These are phyloP conservation scores for Clinocottus analis DNA, from an alignment of 2,113 vertebrate genomes.

Conservation along the genomic window DNA sequence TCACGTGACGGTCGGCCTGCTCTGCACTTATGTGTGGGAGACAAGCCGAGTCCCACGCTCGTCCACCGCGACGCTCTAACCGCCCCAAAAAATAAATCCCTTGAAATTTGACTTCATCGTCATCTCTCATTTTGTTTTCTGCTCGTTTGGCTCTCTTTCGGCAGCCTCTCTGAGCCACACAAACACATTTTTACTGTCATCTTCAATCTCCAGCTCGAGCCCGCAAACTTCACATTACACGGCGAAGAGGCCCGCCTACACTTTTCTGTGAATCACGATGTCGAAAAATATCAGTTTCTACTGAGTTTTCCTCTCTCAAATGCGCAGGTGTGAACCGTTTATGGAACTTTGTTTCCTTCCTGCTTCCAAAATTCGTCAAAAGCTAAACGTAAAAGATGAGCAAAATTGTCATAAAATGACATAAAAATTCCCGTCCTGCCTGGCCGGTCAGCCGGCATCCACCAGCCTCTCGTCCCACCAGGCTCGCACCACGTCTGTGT, in stretches of 20 bases:
- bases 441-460: slow-evolving; percentile 48
- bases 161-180: background rate
- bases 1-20: slow-evolving; percentile 18
- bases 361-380: background rate
- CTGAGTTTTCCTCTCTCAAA: background rate
- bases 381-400: background rate
- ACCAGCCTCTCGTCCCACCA: slow-evolving; percentile 14
- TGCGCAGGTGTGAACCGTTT: background rate
- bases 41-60: background rate
- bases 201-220: background rate
- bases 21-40: background rate
- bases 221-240: background rate
- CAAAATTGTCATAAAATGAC: background rate
- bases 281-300: background rate
- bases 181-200: background rate
- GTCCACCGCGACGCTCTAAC: background rate
- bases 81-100: no score
- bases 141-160: background rate
- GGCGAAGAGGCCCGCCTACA: no score
- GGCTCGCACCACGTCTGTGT: slow-evolving; percentile 7
- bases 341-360: background rate
- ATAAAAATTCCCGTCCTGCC: no score
- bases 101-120: slow-evolving; percentile 8
- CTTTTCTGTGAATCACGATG: background rate
- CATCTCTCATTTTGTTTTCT: slow-evolving; percentile 12